Evolutionary conservation across 2,888 invertebrate genomes (phyloP).

Genomic region (Cristatella mucedo): DNA sequence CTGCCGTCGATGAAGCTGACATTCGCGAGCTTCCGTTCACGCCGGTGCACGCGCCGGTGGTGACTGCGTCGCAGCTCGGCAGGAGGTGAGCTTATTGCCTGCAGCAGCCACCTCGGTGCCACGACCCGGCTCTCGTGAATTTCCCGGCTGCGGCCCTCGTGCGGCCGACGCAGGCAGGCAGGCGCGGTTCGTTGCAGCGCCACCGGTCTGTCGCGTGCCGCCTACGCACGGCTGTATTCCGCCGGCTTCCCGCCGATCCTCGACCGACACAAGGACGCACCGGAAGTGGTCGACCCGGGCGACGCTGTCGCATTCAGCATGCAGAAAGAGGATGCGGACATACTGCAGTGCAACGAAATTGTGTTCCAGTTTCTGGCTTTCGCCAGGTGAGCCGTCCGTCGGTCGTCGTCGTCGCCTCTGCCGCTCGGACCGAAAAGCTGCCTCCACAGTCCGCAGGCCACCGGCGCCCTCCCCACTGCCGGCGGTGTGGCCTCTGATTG

Average conservation of each 20-base stretch:
- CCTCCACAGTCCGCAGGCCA: not conserved
- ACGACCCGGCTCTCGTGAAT: too few relatives aligned
- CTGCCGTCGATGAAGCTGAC: conserved; percentile 10
- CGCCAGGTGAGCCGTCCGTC: conserved; percentile 36
- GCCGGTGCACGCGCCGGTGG: conserved; percentile 28
- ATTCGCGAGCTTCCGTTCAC: conserved; percentile 28
- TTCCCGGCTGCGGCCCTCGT: too few relatives aligned
- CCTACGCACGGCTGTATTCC: conserved; percentile 33
- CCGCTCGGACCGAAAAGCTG: not conserved
- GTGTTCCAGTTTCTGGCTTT: conserved; percentile 41
- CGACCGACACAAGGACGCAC: conserved; percentile 35
- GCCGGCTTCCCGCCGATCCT: conserved; percentile 34
- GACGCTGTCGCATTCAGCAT: conserved; percentile 20
- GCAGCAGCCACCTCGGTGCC: too few relatives aligned
- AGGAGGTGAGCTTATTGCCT: too few relatives aligned
- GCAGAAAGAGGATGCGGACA: conserved; percentile 33
- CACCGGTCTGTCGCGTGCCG: conserved; percentile 30
- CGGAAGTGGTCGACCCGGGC: conserved; percentile 36
- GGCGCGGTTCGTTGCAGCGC: conserved; percentile 24
- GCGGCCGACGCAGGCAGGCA: too few relatives aligned
- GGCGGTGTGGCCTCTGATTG: not conserved
- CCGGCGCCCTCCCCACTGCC: too few relatives aligned
- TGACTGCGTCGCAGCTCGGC: too few relatives aligned
- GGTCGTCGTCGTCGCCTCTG: not conserved
- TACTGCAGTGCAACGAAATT: conserved; percentile 39